Base-by-base conservation (phyloP, 1,140 invertebrate species). In the Brachionus plicatilis region DNA sequence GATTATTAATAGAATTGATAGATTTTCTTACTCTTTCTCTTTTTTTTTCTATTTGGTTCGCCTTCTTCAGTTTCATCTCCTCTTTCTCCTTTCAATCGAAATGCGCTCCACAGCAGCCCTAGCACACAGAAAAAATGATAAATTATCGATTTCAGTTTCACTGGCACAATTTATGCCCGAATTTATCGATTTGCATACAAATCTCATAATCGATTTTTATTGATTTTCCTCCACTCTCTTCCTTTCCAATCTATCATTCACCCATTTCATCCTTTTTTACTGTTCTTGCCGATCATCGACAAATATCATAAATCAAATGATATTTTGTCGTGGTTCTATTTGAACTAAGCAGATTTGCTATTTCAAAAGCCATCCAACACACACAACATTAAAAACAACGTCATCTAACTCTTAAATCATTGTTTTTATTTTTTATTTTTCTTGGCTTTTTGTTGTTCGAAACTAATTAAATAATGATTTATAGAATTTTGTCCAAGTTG, bases 391-490 rank as follows among this genome's bases (percentile, higher is more conserved):
- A 68, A 68, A 68, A 68, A 68, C 12, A 68, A 33, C 3, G 66
- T 68, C n/a, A 43, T 43, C n/a, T 17, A 72, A 72, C 68, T 72
- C 68, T 72, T 72, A 72, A 72, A 72, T 72, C 68, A 72, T 72
- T 68, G n/a, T 68, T 33, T 1, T 68, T 45, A 43, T 72, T n/a
- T 37, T 37, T 2, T 29, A 3, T 29, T 29, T 29, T 0, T 29
- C n/a, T n/a, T n/a, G n/a, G 2, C 3, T 29, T 29, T 3, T 29
- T 29, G 1, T 29, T 29, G 27, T 29, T 37, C 33, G 2, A 72
- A 72, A 45, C 68, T 43, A 72, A 72, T 72, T 72, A 72, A 72
- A 72, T 72, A 72, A 72, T 72, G 37, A 72, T 72, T 72, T 72
- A 72, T 37, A 37, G 33, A 37, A 37, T 37, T 37, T 37, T 37